Conservation (phyloP, 2,888 invertebrate species). For the Dicranocentrus wangi region DNA sequence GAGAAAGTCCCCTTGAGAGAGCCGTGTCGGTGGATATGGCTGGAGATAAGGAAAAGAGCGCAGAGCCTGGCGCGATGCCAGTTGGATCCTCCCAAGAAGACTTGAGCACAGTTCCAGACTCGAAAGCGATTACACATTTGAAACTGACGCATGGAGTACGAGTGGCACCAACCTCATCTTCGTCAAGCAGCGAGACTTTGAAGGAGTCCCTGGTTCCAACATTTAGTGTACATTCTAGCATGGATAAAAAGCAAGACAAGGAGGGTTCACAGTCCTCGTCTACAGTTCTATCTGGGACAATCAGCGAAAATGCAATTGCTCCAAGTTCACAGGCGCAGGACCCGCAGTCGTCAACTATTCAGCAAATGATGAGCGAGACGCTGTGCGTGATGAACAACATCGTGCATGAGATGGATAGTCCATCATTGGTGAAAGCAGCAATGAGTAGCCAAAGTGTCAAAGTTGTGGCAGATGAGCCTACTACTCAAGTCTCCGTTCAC, state of each 20-base stretch:
- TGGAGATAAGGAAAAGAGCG: slow-evolving; percentile 75
- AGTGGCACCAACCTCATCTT: slow-evolving; percentile 64
- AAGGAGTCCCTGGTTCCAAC: slow-evolving; percentile 67
- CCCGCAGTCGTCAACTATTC: slow-evolving; percentile 55
- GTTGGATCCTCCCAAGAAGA: slow-evolving; percentile 74
- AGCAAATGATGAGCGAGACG: slow-evolving; percentile 70
- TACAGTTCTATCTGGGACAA: no score
- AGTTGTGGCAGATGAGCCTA: not conserved
- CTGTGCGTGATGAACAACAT: slow-evolving; percentile 70
- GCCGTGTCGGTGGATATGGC: slow-evolving; percentile 88
- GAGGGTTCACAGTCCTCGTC: no score
- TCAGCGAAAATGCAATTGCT: slow-evolving; percentile 18
- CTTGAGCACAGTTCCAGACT: slow-evolving; percentile 79
- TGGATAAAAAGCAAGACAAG: no score
- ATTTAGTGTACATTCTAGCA: no score
- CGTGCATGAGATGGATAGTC: slow-evolving; percentile 66
- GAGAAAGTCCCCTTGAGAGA: slow-evolving; percentile 77
- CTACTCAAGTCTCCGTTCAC: no score
- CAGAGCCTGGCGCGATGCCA: slow-evolving; percentile 77
- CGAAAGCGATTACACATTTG: slow-evolving; percentile 54
- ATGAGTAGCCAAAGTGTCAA: slow-evolving; percentile 13
- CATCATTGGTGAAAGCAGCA: slow-evolving; percentile 53
- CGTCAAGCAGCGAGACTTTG: slow-evolving; percentile 69
- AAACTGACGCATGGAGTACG: slow-evolving; percentile 27
- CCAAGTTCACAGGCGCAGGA: slow-evolving; percentile 12